Percentiles rank a stretch among this genome's conserved stretches.
phyloP scores from a whole-genome alignment of 2,113 vertebrate species.

The Macroglossus sobrinus region DNA sequence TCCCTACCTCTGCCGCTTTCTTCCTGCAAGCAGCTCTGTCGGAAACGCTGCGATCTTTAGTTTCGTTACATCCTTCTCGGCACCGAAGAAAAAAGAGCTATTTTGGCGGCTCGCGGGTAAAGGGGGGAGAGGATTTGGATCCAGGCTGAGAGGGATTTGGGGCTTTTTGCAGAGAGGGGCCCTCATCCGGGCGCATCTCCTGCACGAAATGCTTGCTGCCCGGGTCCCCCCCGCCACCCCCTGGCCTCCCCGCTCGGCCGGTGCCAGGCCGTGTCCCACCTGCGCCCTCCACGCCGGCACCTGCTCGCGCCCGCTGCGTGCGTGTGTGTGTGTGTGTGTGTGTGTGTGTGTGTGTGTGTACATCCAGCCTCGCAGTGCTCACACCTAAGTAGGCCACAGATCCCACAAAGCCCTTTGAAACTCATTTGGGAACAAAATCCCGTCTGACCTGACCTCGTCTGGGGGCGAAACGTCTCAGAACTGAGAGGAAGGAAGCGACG shows the following conservation, averaged over 20 bases:
- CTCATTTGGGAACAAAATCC: not conserved
- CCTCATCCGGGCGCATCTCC: not conserved
- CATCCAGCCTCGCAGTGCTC: not conserved
- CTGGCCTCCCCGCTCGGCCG: not conserved
- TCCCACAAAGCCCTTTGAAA: not conserved
- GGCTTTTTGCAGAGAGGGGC: not conserved
- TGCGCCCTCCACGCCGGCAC: fast-evolving
- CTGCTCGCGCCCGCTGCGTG: fast-evolving
- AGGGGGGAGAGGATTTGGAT: not conserved
- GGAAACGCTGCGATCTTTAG: constrained; percentile 72
- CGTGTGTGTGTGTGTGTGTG: too few species aligned
- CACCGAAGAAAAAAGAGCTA: constrained; percentile 72
- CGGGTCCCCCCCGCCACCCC: fast-evolving
- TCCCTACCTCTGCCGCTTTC: constrained; percentile 43
- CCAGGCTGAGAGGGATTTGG: not conserved
- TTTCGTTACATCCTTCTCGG: constrained; percentile 61
- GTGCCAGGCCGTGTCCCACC: too few species aligned
- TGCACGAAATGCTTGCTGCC: not conserved
- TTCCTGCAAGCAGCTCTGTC: constrained; percentile 63
- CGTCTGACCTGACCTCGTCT: not conserved
- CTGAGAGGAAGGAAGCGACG: not conserved
- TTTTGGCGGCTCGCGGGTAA: constrained; percentile 49
- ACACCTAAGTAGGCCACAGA: not conserved
- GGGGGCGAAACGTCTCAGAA: not conserved
- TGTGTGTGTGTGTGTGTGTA: too few species aligned